Conservation (phyloP, 2,888 invertebrate species). For the Lochmaea capreae region DNA sequence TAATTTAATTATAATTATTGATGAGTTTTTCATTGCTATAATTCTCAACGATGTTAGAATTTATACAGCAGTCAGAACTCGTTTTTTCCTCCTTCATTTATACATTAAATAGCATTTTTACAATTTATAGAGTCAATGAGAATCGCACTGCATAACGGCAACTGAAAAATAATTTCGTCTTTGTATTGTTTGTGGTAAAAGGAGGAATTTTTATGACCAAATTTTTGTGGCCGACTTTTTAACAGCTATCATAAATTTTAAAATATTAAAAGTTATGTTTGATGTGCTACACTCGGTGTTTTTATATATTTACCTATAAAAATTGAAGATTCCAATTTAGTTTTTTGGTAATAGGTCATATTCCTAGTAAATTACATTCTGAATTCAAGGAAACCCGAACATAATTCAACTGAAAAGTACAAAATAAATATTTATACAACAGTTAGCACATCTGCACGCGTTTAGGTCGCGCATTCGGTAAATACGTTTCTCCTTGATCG, state of each 20-base stretch:
- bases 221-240: not conserved
- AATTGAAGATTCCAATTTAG: too few relatives aligned
- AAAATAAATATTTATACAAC: too few relatives aligned
- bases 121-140: conserved; percentile 9
- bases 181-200: not conserved
- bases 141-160: not conserved
- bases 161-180: conserved; percentile 2
- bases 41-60: not conserved
- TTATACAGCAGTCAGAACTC: not conserved
- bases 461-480: too few relatives aligned
- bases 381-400: too few relatives aligned
- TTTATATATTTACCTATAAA: too few relatives aligned
- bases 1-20: not conserved
- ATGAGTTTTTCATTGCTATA: not conserved
- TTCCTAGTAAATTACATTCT: too few relatives aligned
- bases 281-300: too few relatives aligned
- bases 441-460: too few relatives aligned
- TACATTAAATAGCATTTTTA: not conserved
- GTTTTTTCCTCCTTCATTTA: not conserved
- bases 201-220: not conserved
- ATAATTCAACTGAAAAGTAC: too few relatives aligned
- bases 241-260: not conserved
- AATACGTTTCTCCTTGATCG: too few relatives aligned
- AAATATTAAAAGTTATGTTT: not conserved
- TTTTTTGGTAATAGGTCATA: too few relatives aligned